Evolutionary conservation across 1,140 invertebrate species (phyloP).

Genomic region (Platyscapa corneri): DNA sequence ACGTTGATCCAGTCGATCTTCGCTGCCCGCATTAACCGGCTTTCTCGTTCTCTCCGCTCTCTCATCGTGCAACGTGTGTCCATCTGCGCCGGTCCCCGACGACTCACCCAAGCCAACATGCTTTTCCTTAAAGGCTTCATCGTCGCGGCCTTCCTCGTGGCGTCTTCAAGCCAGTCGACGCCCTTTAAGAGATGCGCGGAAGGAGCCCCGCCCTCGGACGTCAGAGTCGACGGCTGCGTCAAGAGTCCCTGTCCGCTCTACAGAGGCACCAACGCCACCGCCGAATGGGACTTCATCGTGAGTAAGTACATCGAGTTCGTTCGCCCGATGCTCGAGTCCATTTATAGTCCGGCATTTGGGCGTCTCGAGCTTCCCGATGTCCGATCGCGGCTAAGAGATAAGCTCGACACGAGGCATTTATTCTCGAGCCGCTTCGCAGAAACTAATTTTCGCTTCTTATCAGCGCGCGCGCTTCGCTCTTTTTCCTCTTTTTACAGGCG

Average conservation of each 20-base stretch:
- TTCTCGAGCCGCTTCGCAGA: neutral
- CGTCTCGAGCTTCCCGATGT: no score
- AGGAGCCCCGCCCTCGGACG: conserved; percentile 40
- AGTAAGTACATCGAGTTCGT: conserved; percentile 57
- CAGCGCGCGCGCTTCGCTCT: neutral
- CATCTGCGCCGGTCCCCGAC: no score
- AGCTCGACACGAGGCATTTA: neutral
- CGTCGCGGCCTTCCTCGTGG: conserved; percentile 51
- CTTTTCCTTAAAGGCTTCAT: conserved; percentile 31
- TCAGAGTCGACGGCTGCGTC: conserved; percentile 56
- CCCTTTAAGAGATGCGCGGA: conserved; percentile 45
- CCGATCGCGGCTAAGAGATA: neutral
- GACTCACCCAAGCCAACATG: neutral
- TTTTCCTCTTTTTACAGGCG: neutral
- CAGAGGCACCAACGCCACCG: conserved; percentile 50
- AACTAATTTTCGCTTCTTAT: neutral
- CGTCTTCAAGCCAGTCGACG: conserved; percentile 50
- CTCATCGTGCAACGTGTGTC: no score
- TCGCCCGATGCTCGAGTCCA: no score
- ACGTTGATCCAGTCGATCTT: neutral
- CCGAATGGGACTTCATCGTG: conserved; percentile 57
- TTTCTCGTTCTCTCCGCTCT: neutral
- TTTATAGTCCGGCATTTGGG: no score
- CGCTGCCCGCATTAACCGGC: no score
- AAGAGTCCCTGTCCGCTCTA: conserved; percentile 54